A percentile compares a stretch with the other conserved stretches of the same genome.
Evolutionary conservation across 2,888 invertebrate species (phyloP).

Genomic region (Habrosyne pyritoides): DNA sequence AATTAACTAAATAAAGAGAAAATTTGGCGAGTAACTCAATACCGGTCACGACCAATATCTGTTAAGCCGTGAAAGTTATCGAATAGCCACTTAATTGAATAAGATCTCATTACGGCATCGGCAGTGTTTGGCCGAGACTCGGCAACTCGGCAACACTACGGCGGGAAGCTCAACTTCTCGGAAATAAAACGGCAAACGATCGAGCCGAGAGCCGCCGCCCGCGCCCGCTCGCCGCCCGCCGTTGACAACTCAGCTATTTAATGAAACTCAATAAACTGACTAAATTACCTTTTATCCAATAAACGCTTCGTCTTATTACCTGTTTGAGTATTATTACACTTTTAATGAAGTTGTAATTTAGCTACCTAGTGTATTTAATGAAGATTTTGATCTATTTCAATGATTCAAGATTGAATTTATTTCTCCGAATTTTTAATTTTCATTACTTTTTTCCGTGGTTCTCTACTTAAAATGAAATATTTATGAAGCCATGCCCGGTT

Average conservation of each 20-base stretch:
- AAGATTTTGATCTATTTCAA: neutral
- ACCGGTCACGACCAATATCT: neutral
- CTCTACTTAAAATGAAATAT: neutral
- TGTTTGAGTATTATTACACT: neutral
- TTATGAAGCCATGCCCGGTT: neutral
- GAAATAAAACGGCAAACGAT: neutral
- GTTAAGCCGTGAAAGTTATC: neutral
- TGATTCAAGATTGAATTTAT: too few species aligned
- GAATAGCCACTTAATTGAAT: neutral
- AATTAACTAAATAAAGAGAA: neutral
- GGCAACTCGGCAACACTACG: too few species aligned
- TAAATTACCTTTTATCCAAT: conserved; percentile 2
- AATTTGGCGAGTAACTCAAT: neutral
- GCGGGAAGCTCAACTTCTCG: neutral
- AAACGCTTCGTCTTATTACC: neutral
- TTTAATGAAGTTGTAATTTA: neutral
- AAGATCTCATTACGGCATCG: neutral
- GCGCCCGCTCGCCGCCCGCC: neutral
- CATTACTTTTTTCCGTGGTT: neutral
- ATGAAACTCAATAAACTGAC: conserved; percentile 1
- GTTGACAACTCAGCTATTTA: neutral
- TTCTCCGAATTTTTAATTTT: too few species aligned
- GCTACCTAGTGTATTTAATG: neutral
- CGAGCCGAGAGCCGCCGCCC: neutral
- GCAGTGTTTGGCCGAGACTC: neutral